Conservation (phyloP, 2,113 vertebrate species). For the Nyctibius bracteatus region DNA sequence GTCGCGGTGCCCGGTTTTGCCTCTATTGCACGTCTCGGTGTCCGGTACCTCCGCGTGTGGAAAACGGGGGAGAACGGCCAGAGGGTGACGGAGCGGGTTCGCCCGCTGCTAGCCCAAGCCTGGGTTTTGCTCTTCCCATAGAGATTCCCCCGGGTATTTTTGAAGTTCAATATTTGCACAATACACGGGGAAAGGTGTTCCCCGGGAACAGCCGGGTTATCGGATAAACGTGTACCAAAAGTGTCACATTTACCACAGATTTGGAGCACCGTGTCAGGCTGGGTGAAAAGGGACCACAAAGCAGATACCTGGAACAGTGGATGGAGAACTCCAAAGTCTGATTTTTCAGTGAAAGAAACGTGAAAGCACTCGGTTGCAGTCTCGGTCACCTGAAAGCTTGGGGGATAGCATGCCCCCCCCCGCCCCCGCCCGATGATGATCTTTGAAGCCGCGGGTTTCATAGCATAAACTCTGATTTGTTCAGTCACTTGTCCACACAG, state of each 20-base stretch:
- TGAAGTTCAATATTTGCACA: neutral
- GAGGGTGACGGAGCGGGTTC: neutral
- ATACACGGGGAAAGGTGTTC: neutral
- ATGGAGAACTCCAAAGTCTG: neutral
- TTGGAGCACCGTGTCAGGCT: neutral
- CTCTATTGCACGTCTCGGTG: fast-evolving
- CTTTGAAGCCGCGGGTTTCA: neutral
- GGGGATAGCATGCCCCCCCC: neutral
- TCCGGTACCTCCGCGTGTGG: fast-evolving
- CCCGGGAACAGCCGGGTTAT: neutral
- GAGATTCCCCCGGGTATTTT: neutral
- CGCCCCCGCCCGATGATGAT: neutral
- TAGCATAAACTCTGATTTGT: neutral
- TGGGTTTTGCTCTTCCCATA: neutral
- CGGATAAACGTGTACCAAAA: neutral
- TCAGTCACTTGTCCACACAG: neutral
- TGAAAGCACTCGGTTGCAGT: neutral
- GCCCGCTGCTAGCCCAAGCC: neutral
- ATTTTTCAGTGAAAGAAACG: neutral
- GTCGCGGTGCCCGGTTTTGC: neutral
- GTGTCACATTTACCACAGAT: neutral
- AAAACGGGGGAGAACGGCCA: neutral
- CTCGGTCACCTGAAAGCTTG: neutral
- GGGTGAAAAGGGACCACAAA: neutral
- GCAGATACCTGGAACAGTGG: neutral